These are phyloP conservation scores for Sciurus niger DNA, from an alignment of 2,113 vertebrate genomes.

Conservation along the genomic window DNA sequence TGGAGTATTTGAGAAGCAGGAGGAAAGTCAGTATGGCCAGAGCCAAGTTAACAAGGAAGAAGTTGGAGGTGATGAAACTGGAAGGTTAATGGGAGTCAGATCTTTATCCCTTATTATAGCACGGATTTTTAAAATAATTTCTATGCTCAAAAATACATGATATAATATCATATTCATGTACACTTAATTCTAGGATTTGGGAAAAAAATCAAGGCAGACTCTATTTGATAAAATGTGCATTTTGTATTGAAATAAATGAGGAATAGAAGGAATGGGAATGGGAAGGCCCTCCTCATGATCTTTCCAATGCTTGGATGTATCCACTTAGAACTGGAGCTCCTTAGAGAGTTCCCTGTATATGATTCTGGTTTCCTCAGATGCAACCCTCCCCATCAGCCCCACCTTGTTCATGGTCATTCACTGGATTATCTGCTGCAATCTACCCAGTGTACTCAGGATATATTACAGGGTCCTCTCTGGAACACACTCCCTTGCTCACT, in stretches of 20 bases:
- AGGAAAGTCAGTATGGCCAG: not conserved
- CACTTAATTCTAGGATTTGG: constrained; percentile 39
- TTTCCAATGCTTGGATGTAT: not conserved
- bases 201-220: constrained; percentile 52
- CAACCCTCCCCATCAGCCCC: not conserved
- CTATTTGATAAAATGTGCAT: constrained; percentile 14
- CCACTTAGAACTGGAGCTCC: not conserved
- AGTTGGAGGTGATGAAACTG: not conserved
- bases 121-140: not conserved
- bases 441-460: not conserved
- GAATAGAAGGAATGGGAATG: not conserved
- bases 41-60: not conserved
- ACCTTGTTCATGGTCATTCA: not conserved
- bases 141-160: constrained; percentile 24
- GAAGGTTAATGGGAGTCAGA: not conserved
- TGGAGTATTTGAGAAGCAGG: not conserved
- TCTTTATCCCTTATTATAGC: not conserved
- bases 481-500: not conserved
- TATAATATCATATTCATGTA: not conserved
- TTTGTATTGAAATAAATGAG: constrained; percentile 30
- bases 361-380: not conserved
- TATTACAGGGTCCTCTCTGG: not conserved
- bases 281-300: not conserved
- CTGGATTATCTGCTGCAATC: accelerated
- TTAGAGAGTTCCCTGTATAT: not conserved